phyloP scores from a whole-genome alignment of 2,797 vertebrate genomes.

The Monodelphis domestica region DNA sequence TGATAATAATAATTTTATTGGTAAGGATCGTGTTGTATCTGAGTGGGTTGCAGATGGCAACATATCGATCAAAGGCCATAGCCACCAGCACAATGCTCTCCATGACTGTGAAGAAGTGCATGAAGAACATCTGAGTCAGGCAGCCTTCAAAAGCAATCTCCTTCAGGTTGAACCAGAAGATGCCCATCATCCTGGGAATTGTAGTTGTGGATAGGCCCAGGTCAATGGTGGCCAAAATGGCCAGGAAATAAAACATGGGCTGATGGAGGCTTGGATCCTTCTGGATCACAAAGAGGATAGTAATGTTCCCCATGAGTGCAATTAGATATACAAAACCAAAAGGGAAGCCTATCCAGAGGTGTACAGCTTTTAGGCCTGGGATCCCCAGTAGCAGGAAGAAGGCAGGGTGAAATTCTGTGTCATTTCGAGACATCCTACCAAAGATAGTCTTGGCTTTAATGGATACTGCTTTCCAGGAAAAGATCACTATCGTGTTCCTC shows the following conservation, averaged over 20 bases:
- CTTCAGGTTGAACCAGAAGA: constrained; percentile 72
- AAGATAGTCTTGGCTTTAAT: neutral
- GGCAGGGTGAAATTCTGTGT: constrained; percentile 27
- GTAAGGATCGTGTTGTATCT: constrained; percentile 27
- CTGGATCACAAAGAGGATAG: constrained; percentile 49
- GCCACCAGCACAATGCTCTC: constrained; percentile 52
- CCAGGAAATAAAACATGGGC: constrained; percentile 51
- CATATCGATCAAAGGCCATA: constrained; percentile 60
- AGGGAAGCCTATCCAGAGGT: constrained; percentile 41
- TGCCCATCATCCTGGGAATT: constrained; percentile 82
- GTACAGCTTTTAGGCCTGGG: constrained; percentile 31
- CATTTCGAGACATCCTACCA: constrained; percentile 12
- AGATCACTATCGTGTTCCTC: neutral
- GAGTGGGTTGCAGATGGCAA: constrained; percentile 61
- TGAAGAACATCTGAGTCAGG: constrained; percentile 80
- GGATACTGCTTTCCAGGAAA: neutral
- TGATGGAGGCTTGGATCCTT: constrained; percentile 52
- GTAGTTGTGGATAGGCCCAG: constrained; percentile 81
- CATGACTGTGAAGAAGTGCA: constrained; percentile 33
- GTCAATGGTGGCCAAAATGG: constrained; percentile 74
- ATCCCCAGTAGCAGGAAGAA: constrained; percentile 44
- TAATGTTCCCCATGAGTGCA: constrained; percentile 37
- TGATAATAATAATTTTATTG: constrained; percentile 9
- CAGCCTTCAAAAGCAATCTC: constrained; percentile 77
- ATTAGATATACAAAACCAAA: constrained; percentile 34